phyloP scores from a whole-genome alignment of 2,888 invertebrate genomes.

The Cetonia aurata region DNA sequence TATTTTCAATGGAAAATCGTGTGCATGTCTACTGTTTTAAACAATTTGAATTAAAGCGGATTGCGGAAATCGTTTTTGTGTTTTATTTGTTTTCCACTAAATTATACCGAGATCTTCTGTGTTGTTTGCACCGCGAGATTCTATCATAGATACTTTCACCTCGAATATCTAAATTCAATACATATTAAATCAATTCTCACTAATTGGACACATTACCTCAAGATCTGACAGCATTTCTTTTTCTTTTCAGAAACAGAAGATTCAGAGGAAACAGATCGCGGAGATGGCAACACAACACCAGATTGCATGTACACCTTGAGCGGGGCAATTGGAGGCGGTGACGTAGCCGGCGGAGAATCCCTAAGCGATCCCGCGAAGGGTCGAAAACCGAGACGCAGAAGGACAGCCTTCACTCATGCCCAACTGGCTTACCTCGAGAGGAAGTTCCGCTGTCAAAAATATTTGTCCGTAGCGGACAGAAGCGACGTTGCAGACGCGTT shows the following conservation, averaged over 20 bases:
- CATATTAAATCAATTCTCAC: too few relatives aligned
- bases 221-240: neutral
- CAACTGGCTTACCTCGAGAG: conserved; percentile 92
- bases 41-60: too few relatives aligned
- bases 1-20: too few relatives aligned
- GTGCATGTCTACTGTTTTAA: too few relatives aligned
- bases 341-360: conserved; percentile 46
- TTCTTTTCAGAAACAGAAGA: conserved; percentile 42
- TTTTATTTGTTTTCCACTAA: too few relatives aligned
- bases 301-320: conserved; percentile 54
- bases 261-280: conserved; percentile 59
- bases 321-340: conserved; percentile 33
- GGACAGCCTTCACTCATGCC: conserved; percentile 94
- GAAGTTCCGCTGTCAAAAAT: conserved; percentile 94
- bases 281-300: conserved; percentile 65
- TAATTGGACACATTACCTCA: too few relatives aligned
- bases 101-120: too few relatives aligned
- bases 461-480: conserved; percentile 92
- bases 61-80: too few relatives aligned
- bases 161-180: too few relatives aligned
- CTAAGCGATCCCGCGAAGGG: conserved; percentile 66
- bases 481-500: conserved; percentile 93
- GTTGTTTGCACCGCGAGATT: too few relatives aligned
- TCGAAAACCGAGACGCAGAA: conserved; percentile 84
- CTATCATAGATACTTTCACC: too few relatives aligned